Evolutionary conservation across 1,140 invertebrate genomes (phyloP).

Genomic region (Tetramorium parvispinum): DNA sequence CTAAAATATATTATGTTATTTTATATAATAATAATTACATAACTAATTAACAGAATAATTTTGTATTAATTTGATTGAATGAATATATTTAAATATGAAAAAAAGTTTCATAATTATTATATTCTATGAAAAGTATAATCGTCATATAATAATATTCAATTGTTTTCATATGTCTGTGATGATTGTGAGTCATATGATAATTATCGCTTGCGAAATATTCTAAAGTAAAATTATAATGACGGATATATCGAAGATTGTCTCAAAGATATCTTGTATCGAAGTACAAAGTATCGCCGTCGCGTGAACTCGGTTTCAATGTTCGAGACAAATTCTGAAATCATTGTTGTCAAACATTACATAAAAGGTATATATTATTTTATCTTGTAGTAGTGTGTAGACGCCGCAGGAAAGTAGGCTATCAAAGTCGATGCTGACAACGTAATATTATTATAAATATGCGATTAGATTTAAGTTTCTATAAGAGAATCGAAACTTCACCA

Average conservation of each 20-base stretch:
- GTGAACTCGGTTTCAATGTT: not conserved
- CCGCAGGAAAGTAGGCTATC: not conserved
- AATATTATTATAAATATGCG: not conserved
- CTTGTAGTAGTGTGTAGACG: not conserved
- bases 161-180: not conserved
- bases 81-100: no score
- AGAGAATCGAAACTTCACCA: not conserved
- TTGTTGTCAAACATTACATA: not conserved
- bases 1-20: no score
- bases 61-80: no score
- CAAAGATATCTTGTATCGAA: not conserved
- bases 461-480: not conserved
- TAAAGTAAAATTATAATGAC: not conserved
- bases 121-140: not conserved
- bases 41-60: not conserved
- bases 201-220: not conserved
- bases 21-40: no score
- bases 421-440: not conserved
- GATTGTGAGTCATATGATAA: not conserved
- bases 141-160: not conserved
- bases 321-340: not conserved
- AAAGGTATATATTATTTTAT: slow-evolving; percentile 9
- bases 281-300: slow-evolving; percentile 29
- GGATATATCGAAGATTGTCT: not conserved
- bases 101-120: not conserved